Base-by-base conservation (phyloP, 1,140 invertebrate species). In the Bombus huntii region DNA sequence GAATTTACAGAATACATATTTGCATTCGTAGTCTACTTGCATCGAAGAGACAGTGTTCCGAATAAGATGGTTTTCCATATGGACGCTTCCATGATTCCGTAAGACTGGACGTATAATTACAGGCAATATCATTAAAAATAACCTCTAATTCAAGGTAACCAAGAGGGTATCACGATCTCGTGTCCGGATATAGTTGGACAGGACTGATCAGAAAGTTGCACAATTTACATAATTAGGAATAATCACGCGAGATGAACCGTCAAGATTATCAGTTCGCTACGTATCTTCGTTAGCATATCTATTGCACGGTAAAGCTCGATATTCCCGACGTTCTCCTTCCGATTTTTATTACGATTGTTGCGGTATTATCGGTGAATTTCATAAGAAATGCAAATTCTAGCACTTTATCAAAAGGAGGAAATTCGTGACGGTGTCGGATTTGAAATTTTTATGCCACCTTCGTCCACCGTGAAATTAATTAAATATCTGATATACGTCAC, bases 141-240 rank as follows among this genome's bases (percentile, higher is more conserved):
- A 85, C 83, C 83, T 87, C 71, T 84, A 75, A 91, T 90, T 87
- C 80, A 39, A 74, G 65, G 84, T 86, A 78, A 62, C 88, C 73
- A 75, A 53, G 42, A 72, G 70, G 39, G 74, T 73, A 88, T 83
- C 83, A 83, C 59, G 87, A 83, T 83, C 70, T 84, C 83, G 65
- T 86, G 86, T 42, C 82, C 74, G 84, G 81, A 84, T 82, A 88
- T 81, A 81, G 62, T 84, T 81, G 62, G 39, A 59, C 53, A 42
- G 71, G 47, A 73, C 75, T 83, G 87, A 90, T 91, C 87, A 81
- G 65, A 85, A 88, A 88, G 42, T 76, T 81, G 31, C 53, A 62
- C 62, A 68, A 88, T 91, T 90, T 90, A 75, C 89, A 90, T 91
- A 90, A 91, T 91, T 90, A 83, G 87, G 66, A 90, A 90, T 88